phyloP scores from a whole-genome alignment of 2,888 invertebrate genomes.

The Psylliodes chrysocephalus region DNA sequence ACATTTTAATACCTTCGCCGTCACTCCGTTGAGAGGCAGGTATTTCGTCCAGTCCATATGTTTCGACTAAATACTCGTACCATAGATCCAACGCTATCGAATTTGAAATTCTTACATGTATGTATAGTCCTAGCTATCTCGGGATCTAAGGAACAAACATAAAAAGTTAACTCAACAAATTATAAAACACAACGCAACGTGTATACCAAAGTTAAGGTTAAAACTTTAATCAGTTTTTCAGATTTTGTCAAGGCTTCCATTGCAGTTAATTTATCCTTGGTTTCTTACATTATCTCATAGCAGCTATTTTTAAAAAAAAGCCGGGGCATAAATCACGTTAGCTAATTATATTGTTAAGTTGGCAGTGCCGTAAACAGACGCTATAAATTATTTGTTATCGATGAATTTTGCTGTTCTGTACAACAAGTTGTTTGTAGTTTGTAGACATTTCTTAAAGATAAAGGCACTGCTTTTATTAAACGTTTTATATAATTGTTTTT shows the following conservation, averaged over 20 bases:
- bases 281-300: conserved; percentile 38
- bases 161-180: conserved; percentile 36
- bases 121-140: too few relatives aligned
- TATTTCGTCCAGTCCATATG: too few relatives aligned
- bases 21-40: too few relatives aligned
- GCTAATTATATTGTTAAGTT: conserved; percentile 47
- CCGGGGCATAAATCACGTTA: conserved; percentile 40
- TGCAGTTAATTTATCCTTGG: conserved; percentile 41
- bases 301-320: conserved; percentile 28
- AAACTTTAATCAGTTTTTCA: conserved; percentile 43
- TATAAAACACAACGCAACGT: conserved; percentile 28
- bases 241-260: conserved; percentile 40
- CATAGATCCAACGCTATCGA: too few relatives aligned
- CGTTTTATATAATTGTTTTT: conserved; percentile 18
- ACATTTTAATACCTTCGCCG: too few relatives aligned
- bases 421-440: conserved; percentile 24
- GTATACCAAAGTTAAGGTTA: neutral
- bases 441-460: conserved; percentile 35
- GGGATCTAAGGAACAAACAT: conserved; percentile 19
- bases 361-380: conserved; percentile 40
- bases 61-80: too few relatives aligned
- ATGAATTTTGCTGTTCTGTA: conserved; percentile 23
- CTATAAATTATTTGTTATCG: conserved; percentile 45
- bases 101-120: too few relatives aligned
- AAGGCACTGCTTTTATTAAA: conserved; percentile 32